Evolutionary conservation across 2,113 vertebrate genomes (phyloP), one percentile per base, ranked within the genome.

Genomic region (Alouatta palliata): DNA sequence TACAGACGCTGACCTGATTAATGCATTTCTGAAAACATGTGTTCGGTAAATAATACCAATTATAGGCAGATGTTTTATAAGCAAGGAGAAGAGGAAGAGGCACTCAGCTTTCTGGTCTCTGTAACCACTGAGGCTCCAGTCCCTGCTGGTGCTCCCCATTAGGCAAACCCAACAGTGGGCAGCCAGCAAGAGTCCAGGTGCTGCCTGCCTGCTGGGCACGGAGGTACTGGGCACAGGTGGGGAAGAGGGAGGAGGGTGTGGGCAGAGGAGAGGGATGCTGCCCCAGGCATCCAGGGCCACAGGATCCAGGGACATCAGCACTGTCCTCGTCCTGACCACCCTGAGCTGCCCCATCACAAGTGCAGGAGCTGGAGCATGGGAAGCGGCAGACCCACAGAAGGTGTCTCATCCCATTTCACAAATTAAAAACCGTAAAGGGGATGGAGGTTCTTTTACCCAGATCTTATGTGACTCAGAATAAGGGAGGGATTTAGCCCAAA

Each of bases 111-210:
- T 37, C 0, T 4, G 0, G 8, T 45, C 4, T 37, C 35, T 40
- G 30, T 54, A n/a, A 23, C 45, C 45, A 21, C 27, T 2, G 11
- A 21, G 14, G 16, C 3, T 79, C 14, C 2, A 40, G 43, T 23
- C 17, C 49, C 43, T 43, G 23, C 8, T 23, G 32, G 27, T 3
- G 6, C 25, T 20, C 14, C 4, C 35, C 23, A 11, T 25, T 20
- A 12, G n/a, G 8, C 8, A 47, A 40, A 12, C 10, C 0, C 71
- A n/a, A 16, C 9, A 4, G 21, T 10, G 27, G 9, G 8, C 8
- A 32, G 54, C 12, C 87, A 13, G 79, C n/a, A 54, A 0, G 0
- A 37, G 45, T 45, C 68, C 35, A 4, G 7, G 23, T 0, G 25
- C 14, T 43, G 56, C 35, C 25, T 4, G 20, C 30, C 25, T 66